These are phyloP conservation scores for Sinhomidia bicolor DNA, from an alignment of 2,888 invertebrate genomes.

Conservation along the genomic window DNA sequence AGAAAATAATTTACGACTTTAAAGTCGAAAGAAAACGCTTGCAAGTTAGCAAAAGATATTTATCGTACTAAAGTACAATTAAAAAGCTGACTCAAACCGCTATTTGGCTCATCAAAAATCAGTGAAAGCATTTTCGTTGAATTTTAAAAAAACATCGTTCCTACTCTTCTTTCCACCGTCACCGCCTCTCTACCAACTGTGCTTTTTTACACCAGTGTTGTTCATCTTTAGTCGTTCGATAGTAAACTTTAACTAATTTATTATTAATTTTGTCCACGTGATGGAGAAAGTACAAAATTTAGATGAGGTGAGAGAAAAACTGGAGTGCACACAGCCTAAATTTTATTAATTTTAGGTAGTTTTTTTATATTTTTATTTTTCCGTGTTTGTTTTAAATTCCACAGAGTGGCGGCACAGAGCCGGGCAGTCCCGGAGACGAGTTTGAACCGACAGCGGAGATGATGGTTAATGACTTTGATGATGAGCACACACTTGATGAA, in stretches of 20 bases:
- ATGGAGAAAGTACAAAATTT: conserved; percentile 74
- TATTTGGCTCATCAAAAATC: neutral
- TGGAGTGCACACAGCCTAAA: neutral
- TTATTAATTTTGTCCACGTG: conserved; percentile 5
- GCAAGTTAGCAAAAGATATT: no score
- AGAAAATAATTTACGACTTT: no score
- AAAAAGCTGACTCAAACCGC: no score
- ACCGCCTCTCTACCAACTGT: neutral
- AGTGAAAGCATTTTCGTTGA: neutral
- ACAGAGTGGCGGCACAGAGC: conserved; percentile 65
- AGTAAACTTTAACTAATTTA: neutral
- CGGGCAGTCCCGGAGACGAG: conserved; percentile 81
- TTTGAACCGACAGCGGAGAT: conserved; percentile 97
- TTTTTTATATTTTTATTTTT: neutral
- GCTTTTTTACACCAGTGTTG: conserved; percentile 34
- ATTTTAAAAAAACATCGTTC: neutral
- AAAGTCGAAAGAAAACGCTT: no score
- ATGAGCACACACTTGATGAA: conserved; percentile 97
- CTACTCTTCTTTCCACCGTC: neutral
- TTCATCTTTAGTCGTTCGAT: neutral
- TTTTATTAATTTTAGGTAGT: neutral
- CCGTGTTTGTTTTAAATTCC: neutral
- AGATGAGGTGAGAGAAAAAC: conserved; percentile 53
- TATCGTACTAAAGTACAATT: no score
- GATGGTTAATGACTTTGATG: conserved; percentile 99